Conservation (phyloP, 2,888 invertebrate species). For the Troides oblongomaculatus region DNA sequence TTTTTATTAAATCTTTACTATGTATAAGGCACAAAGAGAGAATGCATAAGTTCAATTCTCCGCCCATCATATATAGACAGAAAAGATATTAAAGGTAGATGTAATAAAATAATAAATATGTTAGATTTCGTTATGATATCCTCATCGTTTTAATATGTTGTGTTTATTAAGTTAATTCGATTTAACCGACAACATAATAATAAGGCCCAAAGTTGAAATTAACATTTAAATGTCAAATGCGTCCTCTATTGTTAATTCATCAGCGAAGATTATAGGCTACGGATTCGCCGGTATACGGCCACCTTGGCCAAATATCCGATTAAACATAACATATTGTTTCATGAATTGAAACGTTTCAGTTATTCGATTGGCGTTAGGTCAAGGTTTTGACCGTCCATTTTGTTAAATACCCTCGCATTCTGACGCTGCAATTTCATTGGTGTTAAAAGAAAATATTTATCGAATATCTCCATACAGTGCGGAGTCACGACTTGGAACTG, state of each 20-base stretch:
- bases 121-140: too few relatives aligned
- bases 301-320: conserved; percentile 15
- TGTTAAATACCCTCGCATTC: conserved; percentile 5
- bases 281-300: conserved; percentile 6
- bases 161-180: too few relatives aligned
- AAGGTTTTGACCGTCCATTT: conserved; percentile 18
- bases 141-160: too few relatives aligned
- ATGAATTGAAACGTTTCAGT: conserved; percentile 9
- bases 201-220: conserved; percentile 4
- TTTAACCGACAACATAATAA: too few relatives aligned
- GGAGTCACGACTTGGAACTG: conserved; percentile 19
- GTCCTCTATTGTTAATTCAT: conserved; percentile 13
- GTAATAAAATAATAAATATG: too few relatives aligned
- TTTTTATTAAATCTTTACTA: too few relatives aligned
- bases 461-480: conserved; percentile 7
- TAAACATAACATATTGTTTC: conserved; percentile 17
- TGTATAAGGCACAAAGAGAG: too few relatives aligned
- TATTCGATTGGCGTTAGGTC: conserved; percentile 16
- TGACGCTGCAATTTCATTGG: background rate
- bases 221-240: conserved; percentile 18
- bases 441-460: conserved; percentile 21
- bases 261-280: conserved; percentile 2
- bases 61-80: too few relatives aligned
- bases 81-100: too few relatives aligned
- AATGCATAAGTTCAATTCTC: too few relatives aligned